Base-by-base conservation (phyloP, 2,888 invertebrate species). In the Agonopterix arenella region DNA sequence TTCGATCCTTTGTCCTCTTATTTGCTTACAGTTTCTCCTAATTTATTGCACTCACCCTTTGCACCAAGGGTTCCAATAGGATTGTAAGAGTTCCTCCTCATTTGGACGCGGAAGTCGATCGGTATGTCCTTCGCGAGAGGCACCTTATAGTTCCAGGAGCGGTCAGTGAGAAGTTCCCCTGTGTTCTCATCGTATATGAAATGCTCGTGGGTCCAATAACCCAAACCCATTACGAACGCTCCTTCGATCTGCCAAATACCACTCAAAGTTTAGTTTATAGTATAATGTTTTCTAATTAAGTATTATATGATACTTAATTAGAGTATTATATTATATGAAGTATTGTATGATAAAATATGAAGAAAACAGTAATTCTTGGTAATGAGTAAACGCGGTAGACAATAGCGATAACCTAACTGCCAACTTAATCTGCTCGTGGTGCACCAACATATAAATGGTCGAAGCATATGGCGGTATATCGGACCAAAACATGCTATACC, bases 111-210 rank as follows among this genome's bases (percentile, higher is more conserved):
- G 55, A 93, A 91, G 70, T 93, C 92, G 10, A 90, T 77, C 0
- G 93, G 93, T 60, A 93, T 93, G 61, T 93, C 93, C 61, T 91
- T 91, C 0, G 90, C 85, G 10, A 91, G 91, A 0, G 93, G 93
- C 10, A 91, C 89, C 66, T 92, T 91, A 63, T 93, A 93, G 52
- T 89, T 90, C 94, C 94, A 95, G 9, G 94, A 93, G 49, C 92
- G 86, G 62, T 92, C 86, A 10, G 93, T 93, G 4, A 92, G 74
- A 5, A 93, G 66, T 58, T 88, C 78, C 1, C 93, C 94, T 13
- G 91, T 90, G 18, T 77, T 65, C 8, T 84, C 72, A 58, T 92
- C 88, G 60, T 90, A 92, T 4, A 91, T 78, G 47, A 93, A 63
- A 56, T 92, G 88, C 70, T 95, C 94, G 0, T 80, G 80, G 0